A percentile compares a stretch with the other conserved stretches of the same genome.
phyloP scores from a whole-genome alignment of 2,113 vertebrate species.

The Protomyctophum bolini region DNA sequence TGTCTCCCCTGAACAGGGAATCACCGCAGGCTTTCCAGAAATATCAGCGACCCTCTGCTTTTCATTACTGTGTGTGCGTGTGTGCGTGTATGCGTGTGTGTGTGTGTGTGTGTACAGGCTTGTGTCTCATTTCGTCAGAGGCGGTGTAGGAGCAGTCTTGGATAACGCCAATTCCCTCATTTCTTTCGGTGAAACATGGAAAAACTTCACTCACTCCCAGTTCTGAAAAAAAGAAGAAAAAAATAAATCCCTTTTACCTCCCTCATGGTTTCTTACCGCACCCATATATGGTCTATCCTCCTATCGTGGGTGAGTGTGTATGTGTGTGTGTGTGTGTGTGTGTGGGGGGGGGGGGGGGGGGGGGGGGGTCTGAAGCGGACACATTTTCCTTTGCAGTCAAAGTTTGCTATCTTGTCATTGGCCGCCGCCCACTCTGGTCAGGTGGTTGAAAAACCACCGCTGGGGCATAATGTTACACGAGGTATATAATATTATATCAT shows the following conservation, averaged over 20 bases:
- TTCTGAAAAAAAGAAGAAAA: conserved; percentile 12
- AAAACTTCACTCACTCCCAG: conserved; percentile 56
- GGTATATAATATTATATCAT: no score
- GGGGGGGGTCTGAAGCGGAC: neutral
- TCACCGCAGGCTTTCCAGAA: conserved; percentile 13
- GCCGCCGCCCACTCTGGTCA: neutral
- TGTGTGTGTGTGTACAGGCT: neutral
- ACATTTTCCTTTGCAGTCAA: neutral
- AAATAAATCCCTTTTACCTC: conserved; percentile 45
- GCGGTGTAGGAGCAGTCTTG: conserved; percentile 45
- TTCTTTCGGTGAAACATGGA: conserved; percentile 68
- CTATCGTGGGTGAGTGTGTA: conserved; percentile 7
- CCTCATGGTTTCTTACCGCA: conserved; percentile 38
- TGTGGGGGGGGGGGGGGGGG: neutral
- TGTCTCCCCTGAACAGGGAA: neutral
- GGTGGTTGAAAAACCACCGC: neutral
- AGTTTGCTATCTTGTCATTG: neutral
- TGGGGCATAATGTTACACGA: no score
- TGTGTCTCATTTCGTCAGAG: neutral
- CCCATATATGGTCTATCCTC: conserved; percentile 64
- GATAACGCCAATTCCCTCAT: conserved; percentile 43
- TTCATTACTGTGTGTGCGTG: conserved; percentile 14
- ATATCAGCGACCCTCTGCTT: conserved; percentile 15
- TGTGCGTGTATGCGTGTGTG: conserved; percentile 6
- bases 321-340: conserved; percentile 2